Percentiles rank a stretch among this genome's conserved stretches.
Conservation (phyloP, 2,113 vertebrate species). For the Addax nasomaculatus region DNA sequence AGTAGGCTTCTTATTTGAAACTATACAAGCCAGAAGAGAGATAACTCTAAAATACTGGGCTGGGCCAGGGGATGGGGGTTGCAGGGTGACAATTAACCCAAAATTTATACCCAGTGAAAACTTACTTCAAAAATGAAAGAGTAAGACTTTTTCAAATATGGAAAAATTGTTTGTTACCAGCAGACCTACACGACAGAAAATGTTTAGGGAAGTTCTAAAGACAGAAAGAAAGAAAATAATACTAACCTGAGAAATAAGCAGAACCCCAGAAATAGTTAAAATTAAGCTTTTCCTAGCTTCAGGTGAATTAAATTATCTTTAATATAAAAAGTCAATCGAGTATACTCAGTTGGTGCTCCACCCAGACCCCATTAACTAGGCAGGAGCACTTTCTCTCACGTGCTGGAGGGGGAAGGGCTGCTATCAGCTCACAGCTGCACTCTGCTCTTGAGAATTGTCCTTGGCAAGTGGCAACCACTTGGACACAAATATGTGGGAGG, state of each 20-base stretch:
- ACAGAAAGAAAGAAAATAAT: background rate
- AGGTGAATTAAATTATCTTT: background rate
- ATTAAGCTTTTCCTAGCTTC: background rate
- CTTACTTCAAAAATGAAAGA: background rate
- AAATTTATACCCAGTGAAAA: background rate
- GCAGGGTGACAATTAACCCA: background rate
- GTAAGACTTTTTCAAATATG: background rate
- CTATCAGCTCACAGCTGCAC: background rate
- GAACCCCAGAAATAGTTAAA: background rate
- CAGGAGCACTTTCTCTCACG: background rate
- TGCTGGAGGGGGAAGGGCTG: background rate
- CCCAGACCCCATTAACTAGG: background rate
- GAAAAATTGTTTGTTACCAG: background rate
- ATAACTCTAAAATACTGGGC: background rate
- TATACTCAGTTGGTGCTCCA: too few species aligned
- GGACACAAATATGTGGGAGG: background rate
- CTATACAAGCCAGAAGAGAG: background rate
- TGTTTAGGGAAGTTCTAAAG: background rate
- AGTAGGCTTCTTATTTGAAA: background rate
- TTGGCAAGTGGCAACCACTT: background rate
- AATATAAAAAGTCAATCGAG: background rate
- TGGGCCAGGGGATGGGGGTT: background rate
- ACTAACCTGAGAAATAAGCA: background rate
- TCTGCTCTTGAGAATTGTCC: background rate
- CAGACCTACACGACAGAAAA: background rate